Evolutionary conservation across 2,888 invertebrate genomes (phyloP).

Genomic region (Epinotia demarniana): DNA sequence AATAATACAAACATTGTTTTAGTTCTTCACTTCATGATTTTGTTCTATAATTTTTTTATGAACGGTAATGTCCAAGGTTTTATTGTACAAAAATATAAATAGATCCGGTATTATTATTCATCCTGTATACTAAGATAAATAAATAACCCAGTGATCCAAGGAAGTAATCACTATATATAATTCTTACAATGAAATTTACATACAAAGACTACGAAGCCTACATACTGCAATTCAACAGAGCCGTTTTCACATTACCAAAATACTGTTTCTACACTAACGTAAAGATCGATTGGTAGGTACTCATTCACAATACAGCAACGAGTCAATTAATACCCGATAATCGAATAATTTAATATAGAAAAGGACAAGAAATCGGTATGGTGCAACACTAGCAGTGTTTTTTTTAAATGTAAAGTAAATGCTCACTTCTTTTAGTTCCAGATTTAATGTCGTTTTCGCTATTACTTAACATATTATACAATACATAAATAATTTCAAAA

Average conservation of each 20-base stretch:
- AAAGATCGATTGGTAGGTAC: constrained; percentile 70
- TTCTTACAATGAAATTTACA: constrained; percentile 70
- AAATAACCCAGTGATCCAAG: constrained; percentile 51
- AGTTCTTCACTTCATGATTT: constrained; percentile 9
- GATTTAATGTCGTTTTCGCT: constrained; percentile 69
- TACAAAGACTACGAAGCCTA: constrained; percentile 76
- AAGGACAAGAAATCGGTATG: constrained; percentile 66
- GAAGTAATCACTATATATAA: constrained; percentile 50
- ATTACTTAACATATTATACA: constrained; percentile 63
- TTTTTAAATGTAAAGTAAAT: constrained; percentile 36
- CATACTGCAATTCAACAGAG: constrained; percentile 69
- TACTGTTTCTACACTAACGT: constrained; percentile 77
- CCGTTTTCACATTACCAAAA: constrained; percentile 72
- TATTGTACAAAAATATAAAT: constrained; percentile 34
- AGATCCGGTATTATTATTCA: constrained; percentile 26
- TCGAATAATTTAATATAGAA: constrained; percentile 70
- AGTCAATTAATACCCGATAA: constrained; percentile 64
- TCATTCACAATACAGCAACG: constrained; percentile 70
- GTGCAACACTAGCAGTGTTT: constrained; percentile 33
- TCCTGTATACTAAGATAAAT: constrained; percentile 44
- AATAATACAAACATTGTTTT: constrained; percentile 27
- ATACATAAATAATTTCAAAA: constrained; percentile 72
- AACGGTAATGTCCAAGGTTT: not conserved
- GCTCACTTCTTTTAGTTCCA: constrained; percentile 49
- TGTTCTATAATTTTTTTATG: constrained; percentile 14